phyloP scores from a whole-genome alignment of 2,113 vertebrate species.

The Sinocyclocheilus anshuiensis region DNA sequence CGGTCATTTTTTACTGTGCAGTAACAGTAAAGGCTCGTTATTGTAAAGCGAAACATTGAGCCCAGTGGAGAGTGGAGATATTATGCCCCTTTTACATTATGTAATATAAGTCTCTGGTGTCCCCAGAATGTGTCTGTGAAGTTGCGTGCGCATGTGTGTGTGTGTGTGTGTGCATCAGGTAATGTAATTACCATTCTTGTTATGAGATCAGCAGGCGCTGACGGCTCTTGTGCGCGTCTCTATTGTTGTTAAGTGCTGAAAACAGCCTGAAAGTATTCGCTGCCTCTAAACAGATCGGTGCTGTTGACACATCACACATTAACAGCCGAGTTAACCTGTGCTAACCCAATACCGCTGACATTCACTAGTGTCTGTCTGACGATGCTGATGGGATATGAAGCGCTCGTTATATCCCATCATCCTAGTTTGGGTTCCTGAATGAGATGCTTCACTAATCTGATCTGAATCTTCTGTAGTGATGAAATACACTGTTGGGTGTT shows the following conservation, averaged over 20 bases:
- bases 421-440: background rate
- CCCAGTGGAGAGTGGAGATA: too few relatives aligned
- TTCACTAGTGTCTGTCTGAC: background rate
- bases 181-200: constrained; percentile 1
- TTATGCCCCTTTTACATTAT: too few relatives aligned
- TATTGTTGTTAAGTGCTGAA: background rate
- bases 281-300: background rate
- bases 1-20: too few relatives aligned
- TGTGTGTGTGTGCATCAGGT: background rate
- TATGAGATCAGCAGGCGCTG: background rate
- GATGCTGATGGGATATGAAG: background rate
- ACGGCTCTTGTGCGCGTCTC: background rate
- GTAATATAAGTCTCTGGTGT: too few relatives aligned
- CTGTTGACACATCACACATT: background rate
- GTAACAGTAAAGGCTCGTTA: too few relatives aligned
- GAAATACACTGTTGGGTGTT: background rate
- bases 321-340: background rate
- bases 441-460: background rate
- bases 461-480: background rate
- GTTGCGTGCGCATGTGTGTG: too few relatives aligned
- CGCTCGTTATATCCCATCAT: background rate
- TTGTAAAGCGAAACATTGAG: too few relatives aligned
- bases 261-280: background rate
- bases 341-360: background rate
- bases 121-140: too few relatives aligned